Base-by-base conservation (phyloP, 2,113 vertebrate genomes). In the Paradisaea rubra region DNA sequence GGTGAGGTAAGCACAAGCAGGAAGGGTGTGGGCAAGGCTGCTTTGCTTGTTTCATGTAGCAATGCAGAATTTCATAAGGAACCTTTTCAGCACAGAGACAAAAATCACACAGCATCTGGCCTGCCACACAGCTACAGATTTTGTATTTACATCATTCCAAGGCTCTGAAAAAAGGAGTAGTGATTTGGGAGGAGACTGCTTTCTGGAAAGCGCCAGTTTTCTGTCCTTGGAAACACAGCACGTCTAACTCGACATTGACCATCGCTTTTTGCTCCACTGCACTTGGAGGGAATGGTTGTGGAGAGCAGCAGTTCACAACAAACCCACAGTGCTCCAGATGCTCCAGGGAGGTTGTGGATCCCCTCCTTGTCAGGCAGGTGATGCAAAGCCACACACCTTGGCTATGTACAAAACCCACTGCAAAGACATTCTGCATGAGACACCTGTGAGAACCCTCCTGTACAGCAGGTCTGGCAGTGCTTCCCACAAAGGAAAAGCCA, bases 241-340 rank as follows among this genome's bases (percentile, higher is more conserved):
- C 3, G 1, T 80, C 56, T 68, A 52, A 68, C 59, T 56, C 1
- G 0, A 14, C 44, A 63, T 4, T 0, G 0, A 50, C n/a, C 47
- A 24, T 1, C 0, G 0, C 50, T 23, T 53, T 65, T 61, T 37
- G 28, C 22, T 76, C 54, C 41, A 17, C 37, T 31, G 49, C 42
- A 12, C 42, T 27, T 53, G 50, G 23, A 72, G 41, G 45, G 49
- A 69, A 72, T 2, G 7, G 19, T 54, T 37, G 54, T 11, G 30
- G 35, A 76, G 19, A 60, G 37, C 4, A 8, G 35, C 61, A 33
- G 11, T 23, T 20, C 24, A 20, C 44, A 64, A 64, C 37, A 52
- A 56, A 41, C 17, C 30, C 6, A 17, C 10, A 35, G 57, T 31
- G 7, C 52, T 41, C 11, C 1, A 72, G 60, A 30, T 30, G 52